Evolutionary conservation across 2,888 invertebrate species (phyloP).

Genomic region (Synergus japonicus): DNA sequence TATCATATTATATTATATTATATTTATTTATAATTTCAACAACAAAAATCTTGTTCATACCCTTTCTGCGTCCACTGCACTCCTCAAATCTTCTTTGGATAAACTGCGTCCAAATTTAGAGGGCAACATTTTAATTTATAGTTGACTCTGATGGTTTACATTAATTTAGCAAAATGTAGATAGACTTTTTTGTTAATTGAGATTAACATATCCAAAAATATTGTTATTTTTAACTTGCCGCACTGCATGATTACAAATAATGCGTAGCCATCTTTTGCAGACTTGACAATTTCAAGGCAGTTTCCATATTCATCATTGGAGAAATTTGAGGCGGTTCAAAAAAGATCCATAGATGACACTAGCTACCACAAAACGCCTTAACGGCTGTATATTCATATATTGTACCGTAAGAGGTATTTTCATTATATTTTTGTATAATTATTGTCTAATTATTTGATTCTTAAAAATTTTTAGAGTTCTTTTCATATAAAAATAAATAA

Average conservation of each 20-base stretch:
- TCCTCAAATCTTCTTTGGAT: slow-evolving; percentile 65
- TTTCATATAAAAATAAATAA: too few relatives aligned
- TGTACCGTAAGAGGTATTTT: not conserved
- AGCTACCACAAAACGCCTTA: not conserved
- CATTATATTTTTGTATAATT: not conserved
- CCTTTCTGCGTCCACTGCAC: slow-evolving; percentile 68
- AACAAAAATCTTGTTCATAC: slow-evolving; percentile 53
- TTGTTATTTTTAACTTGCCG: not conserved
- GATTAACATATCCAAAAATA: slow-evolving; percentile 13
- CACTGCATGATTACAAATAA: slow-evolving; percentile 25
- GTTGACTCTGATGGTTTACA: not conserved
- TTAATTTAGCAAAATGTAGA: not conserved
- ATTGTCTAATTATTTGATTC: too few relatives aligned
- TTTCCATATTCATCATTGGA: not conserved
- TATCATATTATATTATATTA: too few relatives aligned
- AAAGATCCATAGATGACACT: not conserved
- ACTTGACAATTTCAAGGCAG: not conserved
- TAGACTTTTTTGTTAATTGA: slow-evolving; percentile 21
- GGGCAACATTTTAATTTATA: slow-evolving; percentile 56
- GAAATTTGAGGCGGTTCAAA: not conserved
- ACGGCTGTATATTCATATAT: not conserved
- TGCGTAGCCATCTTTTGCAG: not conserved
- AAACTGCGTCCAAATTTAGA: slow-evolving; percentile 63
- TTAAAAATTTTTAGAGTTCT: too few relatives aligned
- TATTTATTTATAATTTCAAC: slow-evolving; percentile 4